Evolutionary conservation across 2,113 vertebrate genomes (phyloP).

Genomic region (Hyla sarda): DNA sequence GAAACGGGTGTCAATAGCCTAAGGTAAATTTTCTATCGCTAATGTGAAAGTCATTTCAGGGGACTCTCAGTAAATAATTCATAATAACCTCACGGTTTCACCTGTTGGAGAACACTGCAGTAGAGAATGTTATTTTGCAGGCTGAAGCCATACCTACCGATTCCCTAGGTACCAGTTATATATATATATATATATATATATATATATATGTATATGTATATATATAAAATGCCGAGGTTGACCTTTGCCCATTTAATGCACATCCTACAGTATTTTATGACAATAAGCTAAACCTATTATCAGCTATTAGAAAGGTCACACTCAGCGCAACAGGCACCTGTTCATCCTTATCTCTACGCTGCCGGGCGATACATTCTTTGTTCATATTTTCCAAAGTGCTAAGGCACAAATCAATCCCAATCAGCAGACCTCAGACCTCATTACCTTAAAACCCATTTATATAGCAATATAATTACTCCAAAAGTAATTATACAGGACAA

Average conservation of each 20-base stretch:
- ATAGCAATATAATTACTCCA: slow-evolving; percentile 38
- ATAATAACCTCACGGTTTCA: neutral
- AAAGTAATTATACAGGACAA: slow-evolving; percentile 16
- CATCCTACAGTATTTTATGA: neutral
- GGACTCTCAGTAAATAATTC: neutral
- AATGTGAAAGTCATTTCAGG: neutral
- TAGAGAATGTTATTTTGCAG: neutral
- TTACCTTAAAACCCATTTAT: slow-evolving; percentile 33
- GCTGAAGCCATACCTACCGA: neutral
- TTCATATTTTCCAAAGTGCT: slow-evolving; percentile 12
- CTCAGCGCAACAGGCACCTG: neutral
- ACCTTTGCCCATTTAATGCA: neutral
- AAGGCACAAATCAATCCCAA: slow-evolving; percentile 24
- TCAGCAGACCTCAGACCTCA: neutral
- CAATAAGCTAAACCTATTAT: neutral
- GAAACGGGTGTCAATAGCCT: neutral
- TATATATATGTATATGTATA: too few relatives aligned
- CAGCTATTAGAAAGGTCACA: neutral
- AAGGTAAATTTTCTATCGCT: neutral
- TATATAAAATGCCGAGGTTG: neutral
- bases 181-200: too few relatives aligned
- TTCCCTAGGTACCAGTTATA: neutral
- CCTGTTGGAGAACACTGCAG: neutral
- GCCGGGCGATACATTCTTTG: slow-evolving; percentile 10
- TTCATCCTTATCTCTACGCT: neutral